These are phyloP conservation scores for Periophthalmus magnuspinnatus DNA, from an alignment of 2,797 vertebrate species.

Conservation along the genomic window DNA sequence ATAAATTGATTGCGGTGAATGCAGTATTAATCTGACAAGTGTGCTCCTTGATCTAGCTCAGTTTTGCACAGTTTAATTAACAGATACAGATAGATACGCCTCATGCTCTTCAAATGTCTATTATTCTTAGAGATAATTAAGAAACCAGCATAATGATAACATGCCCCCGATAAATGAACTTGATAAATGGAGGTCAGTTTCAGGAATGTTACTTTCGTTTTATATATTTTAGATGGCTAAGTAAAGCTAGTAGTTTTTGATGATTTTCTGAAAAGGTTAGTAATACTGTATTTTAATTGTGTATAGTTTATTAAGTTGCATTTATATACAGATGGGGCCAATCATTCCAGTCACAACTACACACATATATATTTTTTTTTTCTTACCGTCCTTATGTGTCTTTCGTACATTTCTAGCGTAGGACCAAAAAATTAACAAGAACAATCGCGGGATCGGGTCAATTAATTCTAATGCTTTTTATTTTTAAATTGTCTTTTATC, in stretches of 20 bases:
- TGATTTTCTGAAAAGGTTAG: not conserved
- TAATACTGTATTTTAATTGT: too few relatives aligned
- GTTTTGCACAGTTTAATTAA: slow-evolving; percentile 33
- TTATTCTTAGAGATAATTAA: slow-evolving; percentile 12
- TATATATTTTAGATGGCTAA: not conserved
- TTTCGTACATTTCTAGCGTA: too few relatives aligned
- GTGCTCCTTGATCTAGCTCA: slow-evolving; percentile 22
- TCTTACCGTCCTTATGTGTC: too few relatives aligned
- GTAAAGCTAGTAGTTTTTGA: not conserved
- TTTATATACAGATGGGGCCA: too few relatives aligned
- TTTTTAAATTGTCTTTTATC: slow-evolving; percentile 6
- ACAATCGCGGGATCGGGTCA: not conserved
- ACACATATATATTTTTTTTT: too few relatives aligned
- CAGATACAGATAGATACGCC: slow-evolving; percentile 7
- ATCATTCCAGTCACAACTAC: too few relatives aligned
- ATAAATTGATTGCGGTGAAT: slow-evolving; percentile 21
- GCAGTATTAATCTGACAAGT: slow-evolving; percentile 24
- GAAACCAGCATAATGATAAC: not conserved
- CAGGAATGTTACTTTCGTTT: not conserved
- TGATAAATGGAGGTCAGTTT: slow-evolving; percentile 4
- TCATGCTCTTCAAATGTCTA: slow-evolving; percentile 8
- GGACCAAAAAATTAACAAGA: too few relatives aligned
- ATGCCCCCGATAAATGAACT: slow-evolving; percentile 2
- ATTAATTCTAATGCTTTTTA: not conserved
- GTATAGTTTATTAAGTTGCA: too few relatives aligned